A percentile compares a stretch with the other conserved stretches of the same genome.
Evolutionary conservation across 2,888 invertebrate genomes (phyloP).

Genomic region (Electrophaes corylata): DNA sequence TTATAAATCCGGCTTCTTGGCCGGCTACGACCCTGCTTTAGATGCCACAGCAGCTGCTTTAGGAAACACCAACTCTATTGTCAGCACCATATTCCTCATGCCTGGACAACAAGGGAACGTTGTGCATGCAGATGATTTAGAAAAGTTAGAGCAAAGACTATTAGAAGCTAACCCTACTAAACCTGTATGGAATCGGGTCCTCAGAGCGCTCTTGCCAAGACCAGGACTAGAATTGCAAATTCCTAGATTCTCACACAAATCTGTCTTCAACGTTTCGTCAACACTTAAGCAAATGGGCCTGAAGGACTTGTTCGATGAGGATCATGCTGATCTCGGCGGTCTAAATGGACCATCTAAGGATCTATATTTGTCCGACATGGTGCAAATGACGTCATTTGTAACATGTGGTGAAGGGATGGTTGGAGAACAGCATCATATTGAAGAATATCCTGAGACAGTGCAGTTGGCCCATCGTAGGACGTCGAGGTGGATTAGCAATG

Average conservation of each 20-base stretch:
- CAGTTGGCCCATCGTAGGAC: constrained; percentile 63
- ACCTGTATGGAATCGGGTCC: constrained; percentile 89
- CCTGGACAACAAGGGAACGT: constrained; percentile 93
- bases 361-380: constrained; percentile 92
- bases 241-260: constrained; percentile 92
- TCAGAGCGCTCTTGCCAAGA: constrained; percentile 89
- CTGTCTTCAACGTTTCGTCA: constrained; percentile 91
- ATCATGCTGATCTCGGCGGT: constrained; percentile 92
- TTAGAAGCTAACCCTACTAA: constrained; percentile 87
- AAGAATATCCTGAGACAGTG: constrained; percentile 91
- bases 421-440: constrained; percentile 90
- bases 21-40: constrained; percentile 92
- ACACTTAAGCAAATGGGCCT: constrained; percentile 92
- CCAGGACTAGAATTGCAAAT: constrained; percentile 92
- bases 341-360: constrained; percentile 92
- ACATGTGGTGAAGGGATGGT: constrained; percentile 91
- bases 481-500: constrained; percentile 73
- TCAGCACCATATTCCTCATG: constrained; percentile 92
- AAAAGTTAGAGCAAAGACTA: constrained; percentile 88
- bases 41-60: constrained; percentile 93
- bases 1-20: constrained; percentile 89
- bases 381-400: constrained; percentile 92
- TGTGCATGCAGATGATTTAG: constrained; percentile 91
- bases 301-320: constrained; percentile 89
- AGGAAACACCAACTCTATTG: constrained; percentile 87